A percentile compares a stretch with the other conserved stretches of the same genome.
Conservation (phyloP, 2,113 vertebrate species). For the Typhlomys cinereus region DNA sequence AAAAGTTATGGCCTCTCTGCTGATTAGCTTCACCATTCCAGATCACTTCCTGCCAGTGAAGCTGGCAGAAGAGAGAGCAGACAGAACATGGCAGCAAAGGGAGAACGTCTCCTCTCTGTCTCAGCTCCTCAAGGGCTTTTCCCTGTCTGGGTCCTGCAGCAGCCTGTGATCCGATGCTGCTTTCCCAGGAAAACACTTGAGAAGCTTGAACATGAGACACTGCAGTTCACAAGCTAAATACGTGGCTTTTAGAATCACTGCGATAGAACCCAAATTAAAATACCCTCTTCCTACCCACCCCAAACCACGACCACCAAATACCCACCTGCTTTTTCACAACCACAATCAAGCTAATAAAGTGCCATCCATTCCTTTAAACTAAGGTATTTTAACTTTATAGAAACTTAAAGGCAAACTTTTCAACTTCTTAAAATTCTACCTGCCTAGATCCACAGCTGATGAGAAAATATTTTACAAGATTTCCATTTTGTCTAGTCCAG, state of each 20-base stretch:
- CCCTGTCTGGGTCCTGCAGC: neutral
- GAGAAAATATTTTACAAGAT: neutral
- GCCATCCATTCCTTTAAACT: neutral
- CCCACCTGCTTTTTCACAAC: neutral
- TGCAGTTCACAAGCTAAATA: neutral
- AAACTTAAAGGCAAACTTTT: neutral
- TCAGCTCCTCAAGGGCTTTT: neutral
- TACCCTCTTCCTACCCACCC: neutral
- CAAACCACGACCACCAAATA: neutral
- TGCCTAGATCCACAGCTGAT: neutral
- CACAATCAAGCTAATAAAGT: neutral
- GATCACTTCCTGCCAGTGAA: neutral
- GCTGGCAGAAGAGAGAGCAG: neutral
- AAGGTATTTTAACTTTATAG: neutral
- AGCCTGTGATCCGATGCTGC: neutral
- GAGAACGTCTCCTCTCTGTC: too few relatives aligned
- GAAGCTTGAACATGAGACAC: neutral
- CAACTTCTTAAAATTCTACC: neutral
- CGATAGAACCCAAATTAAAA: neutral
- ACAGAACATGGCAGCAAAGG: neutral
- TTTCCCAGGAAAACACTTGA: conserved; percentile 31
- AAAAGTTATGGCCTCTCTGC: neutral
- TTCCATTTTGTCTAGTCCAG: neutral
- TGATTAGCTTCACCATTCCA: neutral
- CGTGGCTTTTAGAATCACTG: neutral